Conservation (phyloP, 2,797 vertebrate genomes). For the Arctocebus calabarensis region DNA sequence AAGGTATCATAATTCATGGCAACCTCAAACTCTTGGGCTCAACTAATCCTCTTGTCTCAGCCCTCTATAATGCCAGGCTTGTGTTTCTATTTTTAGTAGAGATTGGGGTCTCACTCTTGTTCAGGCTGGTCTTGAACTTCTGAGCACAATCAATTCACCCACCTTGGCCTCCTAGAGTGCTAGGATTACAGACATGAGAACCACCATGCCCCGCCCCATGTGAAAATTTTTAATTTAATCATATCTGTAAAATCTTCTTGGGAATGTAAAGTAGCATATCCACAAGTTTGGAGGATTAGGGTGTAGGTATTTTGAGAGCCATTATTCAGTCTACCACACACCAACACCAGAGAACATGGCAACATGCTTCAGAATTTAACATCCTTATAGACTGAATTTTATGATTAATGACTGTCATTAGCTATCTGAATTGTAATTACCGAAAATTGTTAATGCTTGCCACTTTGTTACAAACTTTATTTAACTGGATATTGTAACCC, state of each 20-base stretch:
- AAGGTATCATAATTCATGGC: no score
- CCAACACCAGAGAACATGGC: not conserved
- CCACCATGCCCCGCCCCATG: not conserved
- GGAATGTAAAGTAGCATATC: not conserved
- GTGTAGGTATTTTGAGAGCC: not conserved
- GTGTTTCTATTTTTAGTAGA: no score
- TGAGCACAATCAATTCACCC: no score
- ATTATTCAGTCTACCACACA: not conserved
- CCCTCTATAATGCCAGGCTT: no score
- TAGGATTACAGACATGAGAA: no score
- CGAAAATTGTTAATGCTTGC: constrained; percentile 19
- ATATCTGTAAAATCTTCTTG: not conserved
- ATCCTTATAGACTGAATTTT: constrained; percentile 11
- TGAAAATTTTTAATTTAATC: constrained; percentile 13
- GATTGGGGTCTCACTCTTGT: no score
- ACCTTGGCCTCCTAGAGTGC: no score
- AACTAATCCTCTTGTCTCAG: no score
- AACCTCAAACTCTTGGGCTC: no score
- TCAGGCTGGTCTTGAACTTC: no score
- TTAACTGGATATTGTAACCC: not conserved
- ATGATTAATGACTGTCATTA: constrained; percentile 57
- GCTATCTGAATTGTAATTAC: constrained; percentile 39
- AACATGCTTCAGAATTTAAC: constrained; percentile 17
- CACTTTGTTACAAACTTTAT: not conserved
- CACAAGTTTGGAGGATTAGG: not conserved